Conservation (phyloP, 2,797 vertebrate genomes). For the Centropyge bicolor region DNA sequence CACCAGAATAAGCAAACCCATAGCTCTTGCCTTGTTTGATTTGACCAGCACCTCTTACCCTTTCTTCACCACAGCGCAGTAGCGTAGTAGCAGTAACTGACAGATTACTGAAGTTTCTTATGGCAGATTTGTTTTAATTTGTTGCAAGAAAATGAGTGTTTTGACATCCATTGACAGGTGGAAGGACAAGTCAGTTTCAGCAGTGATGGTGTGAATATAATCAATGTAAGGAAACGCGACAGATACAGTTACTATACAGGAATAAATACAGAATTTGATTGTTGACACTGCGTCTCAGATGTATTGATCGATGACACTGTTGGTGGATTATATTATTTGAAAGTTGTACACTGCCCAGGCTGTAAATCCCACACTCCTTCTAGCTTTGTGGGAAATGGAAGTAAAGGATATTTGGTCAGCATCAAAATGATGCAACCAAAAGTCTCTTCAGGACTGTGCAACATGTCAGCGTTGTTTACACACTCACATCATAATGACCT, state of each 20-base stretch:
- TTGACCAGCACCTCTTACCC: background rate
- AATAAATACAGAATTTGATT: background rate
- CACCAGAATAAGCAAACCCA: background rate
- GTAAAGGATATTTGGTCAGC: background rate
- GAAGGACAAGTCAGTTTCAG: background rate
- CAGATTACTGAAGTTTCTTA: background rate
- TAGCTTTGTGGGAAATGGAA: background rate
- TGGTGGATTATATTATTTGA: background rate
- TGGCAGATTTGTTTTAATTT: background rate
- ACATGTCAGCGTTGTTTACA: conserved; percentile 43
- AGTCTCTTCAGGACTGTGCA: background rate
- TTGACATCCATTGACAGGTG: background rate
- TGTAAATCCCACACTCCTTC: background rate
- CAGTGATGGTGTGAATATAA: background rate
- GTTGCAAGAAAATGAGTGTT: background rate
- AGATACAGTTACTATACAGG: background rate
- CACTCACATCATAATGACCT: conserved; percentile 24
- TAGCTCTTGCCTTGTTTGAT: background rate
- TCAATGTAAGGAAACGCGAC: background rate
- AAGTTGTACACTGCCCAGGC: too few species aligned
- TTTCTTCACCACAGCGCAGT: too few species aligned
- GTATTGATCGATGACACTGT: background rate
- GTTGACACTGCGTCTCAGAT: background rate
- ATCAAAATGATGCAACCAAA: conserved; percentile 1
- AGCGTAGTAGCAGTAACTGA: too few species aligned